A percentile compares a stretch with the other conserved stretches of the same genome.
Evolutionary conservation across 2,113 vertebrate genomes (phyloP).

Genomic region (Uria aalge): DNA sequence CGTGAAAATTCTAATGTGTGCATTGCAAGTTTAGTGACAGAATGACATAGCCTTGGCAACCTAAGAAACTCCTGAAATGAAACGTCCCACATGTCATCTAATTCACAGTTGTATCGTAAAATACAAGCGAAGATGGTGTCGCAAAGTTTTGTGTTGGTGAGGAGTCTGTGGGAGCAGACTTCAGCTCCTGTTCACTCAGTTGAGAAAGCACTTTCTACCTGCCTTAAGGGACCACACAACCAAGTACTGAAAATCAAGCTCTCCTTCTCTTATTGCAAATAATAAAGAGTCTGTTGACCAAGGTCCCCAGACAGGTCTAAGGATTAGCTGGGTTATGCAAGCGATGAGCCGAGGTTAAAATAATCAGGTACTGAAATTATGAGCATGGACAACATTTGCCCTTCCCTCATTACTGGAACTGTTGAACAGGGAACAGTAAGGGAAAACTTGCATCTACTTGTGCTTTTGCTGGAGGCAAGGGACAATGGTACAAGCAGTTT

Average conservation of each 20-base stretch:
- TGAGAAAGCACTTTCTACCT: not conserved
- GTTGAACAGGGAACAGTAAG: not conserved
- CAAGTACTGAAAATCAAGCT: not conserved
- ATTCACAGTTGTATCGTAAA: not conserved
- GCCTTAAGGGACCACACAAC: not conserved
- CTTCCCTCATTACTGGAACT: not conserved
- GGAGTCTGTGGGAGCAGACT: too few relatives aligned
- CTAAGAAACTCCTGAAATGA: not conserved
- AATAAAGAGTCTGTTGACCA: not conserved
- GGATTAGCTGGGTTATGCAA: not conserved
- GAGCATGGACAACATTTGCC: not conserved
- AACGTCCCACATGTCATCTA: not conserved
- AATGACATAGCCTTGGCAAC: not conserved
- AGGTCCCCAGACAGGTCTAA: not conserved
- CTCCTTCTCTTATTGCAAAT: not conserved
- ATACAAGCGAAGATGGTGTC: not conserved
- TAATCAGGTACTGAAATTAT: not conserved
- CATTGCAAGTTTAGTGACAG: not conserved
- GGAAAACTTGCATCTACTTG: not conserved
- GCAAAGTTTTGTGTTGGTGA: not conserved
- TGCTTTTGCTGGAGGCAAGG: not conserved
- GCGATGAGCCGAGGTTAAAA: conserved; percentile 18
- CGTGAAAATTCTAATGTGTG: not conserved
- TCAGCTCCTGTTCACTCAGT: not conserved
- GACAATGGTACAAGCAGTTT: not conserved